Conservation (phyloP, 1,140 invertebrate genomes). For the Drosophila busckii region DNA sequence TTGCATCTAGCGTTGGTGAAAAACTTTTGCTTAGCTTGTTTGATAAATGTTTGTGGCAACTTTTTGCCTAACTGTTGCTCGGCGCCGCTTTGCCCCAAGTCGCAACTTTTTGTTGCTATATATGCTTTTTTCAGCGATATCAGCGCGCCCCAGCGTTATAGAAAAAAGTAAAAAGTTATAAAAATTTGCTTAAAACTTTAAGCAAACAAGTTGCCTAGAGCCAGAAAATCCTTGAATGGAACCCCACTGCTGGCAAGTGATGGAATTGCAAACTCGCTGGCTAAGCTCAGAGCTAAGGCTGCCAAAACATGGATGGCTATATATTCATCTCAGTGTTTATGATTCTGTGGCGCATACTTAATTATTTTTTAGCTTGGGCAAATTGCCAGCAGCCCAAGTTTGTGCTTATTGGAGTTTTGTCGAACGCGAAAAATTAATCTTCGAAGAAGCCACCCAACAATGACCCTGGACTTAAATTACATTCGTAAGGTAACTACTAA, state of each 20-base stretch:
- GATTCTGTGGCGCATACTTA: slow-evolving; percentile 22
- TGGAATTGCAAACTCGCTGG: slow-evolving; percentile 3
- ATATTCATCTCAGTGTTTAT: slow-evolving; percentile 29
- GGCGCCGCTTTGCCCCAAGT: slow-evolving; percentile 24
- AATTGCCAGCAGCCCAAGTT: slow-evolving; percentile 11
- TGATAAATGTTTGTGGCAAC: slow-evolving; percentile 69
- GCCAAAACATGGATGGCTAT: slow-evolving; percentile 24
- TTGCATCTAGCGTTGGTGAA: slow-evolving; percentile 21
- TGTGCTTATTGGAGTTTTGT: slow-evolving; percentile 21
- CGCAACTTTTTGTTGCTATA: slow-evolving; percentile 28
- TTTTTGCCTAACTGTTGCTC: slow-evolving; percentile 68
- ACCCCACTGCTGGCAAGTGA: neutral
- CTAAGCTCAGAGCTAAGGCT: neutral
- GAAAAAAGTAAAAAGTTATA: slow-evolving; percentile 20
- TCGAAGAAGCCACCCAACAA: slow-evolving; percentile 42
- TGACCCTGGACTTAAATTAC: slow-evolving; percentile 57
- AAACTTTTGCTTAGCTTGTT: slow-evolving; percentile 44
- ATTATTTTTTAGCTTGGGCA: slow-evolving; percentile 1
- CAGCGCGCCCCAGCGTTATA: slow-evolving; percentile 26
- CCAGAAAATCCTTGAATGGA: slow-evolving; percentile 11
- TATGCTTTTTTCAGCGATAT: slow-evolving; percentile 47
- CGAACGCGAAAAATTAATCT: slow-evolving; percentile 47
- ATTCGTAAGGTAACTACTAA: too few relatives aligned
- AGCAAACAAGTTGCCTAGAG: slow-evolving; percentile 42
- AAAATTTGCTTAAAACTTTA: slow-evolving; percentile 68